Base-by-base conservation (phyloP, 1,140 invertebrate genomes). In the Temnothorax nylanderi region DNA sequence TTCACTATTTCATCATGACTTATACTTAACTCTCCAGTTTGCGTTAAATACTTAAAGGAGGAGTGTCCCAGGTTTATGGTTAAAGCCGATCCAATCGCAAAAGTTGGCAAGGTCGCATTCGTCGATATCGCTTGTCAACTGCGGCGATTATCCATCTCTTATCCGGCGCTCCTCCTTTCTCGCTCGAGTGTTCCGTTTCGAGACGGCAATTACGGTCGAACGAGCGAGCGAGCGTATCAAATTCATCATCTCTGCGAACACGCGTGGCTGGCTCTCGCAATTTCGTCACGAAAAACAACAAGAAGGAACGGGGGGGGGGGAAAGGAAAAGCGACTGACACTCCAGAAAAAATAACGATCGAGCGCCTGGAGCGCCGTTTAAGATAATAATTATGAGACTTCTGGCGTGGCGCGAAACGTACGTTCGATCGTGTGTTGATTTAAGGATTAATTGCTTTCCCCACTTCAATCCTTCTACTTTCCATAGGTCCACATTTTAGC, bases 191-290 rank as follows among this genome's bases (percentile, higher is more conserved):
- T 82, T 64, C 56, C 21, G 44, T 62, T 81, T 62, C 67, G 65
- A 82, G 85, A 86, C 62, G 60, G 76, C 62, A 77, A 69, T 69
- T 69, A 69, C 54, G 76, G 47, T 80, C 44, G 76, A 80, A 37
- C 47, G 74, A 71, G 56, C 58, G 41, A 75, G 54, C 65, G 49
- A 64, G 65, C 87, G 87, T 89, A 88, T 89, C 87, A 69, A 78
- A 88, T 87, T 74, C 65, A 62, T 80, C 81, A 91, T 89, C 88
- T 88, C 37, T 54, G n/a, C 87, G 64, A 74, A 84, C 67, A 49
- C 62, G 44, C 60, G 32, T 74, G 51, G 49, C 65, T 89, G 72
- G 47, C 64, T 89, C 81, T 80, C 62, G 76, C 81, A 86, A 89
- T 89, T 89, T 86, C 74, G 49, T 49, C 74, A 18, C 16, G 67